Evolutionary conservation across 2,888 invertebrate genomes (phyloP).

Genomic region (Seira ritae): DNA sequence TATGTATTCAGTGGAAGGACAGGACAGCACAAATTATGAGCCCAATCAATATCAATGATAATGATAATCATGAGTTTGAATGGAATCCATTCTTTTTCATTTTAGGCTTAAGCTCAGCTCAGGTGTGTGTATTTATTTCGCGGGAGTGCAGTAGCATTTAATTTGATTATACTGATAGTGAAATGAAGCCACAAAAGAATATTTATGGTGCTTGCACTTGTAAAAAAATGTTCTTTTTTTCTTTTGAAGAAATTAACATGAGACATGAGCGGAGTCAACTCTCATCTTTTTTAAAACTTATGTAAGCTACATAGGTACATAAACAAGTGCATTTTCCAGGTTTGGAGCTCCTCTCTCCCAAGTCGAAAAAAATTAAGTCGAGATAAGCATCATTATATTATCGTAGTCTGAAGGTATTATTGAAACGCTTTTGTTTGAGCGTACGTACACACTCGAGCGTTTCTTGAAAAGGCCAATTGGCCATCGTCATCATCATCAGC

Average conservation of each 20-base stretch:
- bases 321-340: background rate
- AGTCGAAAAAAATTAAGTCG: too few species aligned
- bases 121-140: background rate
- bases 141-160: background rate
- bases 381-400: constrained; percentile 60
- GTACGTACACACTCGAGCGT: constrained; percentile 42
- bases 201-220: background rate
- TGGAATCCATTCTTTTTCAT: background rate
- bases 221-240: background rate
- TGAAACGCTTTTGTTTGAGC: constrained; percentile 42
- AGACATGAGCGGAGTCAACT: background rate
- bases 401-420: too few species aligned
- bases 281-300: background rate
- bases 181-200: constrained; percentile 12
- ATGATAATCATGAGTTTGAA: background rate
- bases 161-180: constrained; percentile 16
- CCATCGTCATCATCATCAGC: constrained; percentile 41
- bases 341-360: constrained; percentile 22
- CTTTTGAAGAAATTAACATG: background rate
- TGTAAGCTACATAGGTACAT: background rate
- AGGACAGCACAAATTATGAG: constrained; percentile 2
- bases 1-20: background rate
- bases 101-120: background rate
- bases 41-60: constrained; percentile 3
- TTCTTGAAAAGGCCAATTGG: constrained; percentile 54